Evolutionary conservation across 2,888 invertebrate genomes (phyloP).

Genomic region (Brachyopa scutellaris): DNA sequence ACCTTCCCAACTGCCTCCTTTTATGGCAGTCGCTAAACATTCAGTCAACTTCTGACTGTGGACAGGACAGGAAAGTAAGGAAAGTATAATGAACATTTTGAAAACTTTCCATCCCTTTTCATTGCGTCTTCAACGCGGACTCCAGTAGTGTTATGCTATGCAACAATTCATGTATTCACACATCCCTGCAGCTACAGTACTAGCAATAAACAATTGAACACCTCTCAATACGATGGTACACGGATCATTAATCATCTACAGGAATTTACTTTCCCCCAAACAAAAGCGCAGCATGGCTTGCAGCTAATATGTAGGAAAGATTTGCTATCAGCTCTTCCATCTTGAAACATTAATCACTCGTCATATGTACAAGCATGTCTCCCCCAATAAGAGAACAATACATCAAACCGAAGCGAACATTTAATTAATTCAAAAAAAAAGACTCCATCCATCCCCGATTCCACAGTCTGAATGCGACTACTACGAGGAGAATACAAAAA

Average conservation of each 20-base stretch:
- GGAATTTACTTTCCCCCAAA: constrained; percentile 30
- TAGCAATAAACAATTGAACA: constrained; percentile 45
- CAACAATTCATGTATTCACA: constrained; percentile 31
- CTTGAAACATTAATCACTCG: constrained; percentile 58
- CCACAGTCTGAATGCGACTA: too few relatives aligned
- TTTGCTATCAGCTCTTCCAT: constrained; percentile 8
- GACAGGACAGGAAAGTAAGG: too few relatives aligned
- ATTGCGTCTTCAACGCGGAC: not conserved
- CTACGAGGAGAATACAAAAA: too few relatives aligned
- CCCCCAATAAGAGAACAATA: constrained; percentile 36
- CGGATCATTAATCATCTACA: constrained; percentile 64
- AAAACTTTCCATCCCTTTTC: too few relatives aligned
- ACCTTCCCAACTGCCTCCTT: too few relatives aligned
- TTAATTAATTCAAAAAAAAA: constrained; percentile 51
- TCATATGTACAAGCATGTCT: constrained; percentile 42
- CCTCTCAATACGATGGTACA: constrained; percentile 32
- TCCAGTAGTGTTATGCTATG: not conserved
- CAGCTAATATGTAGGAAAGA: constrained; percentile 26
- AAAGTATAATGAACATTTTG: too few relatives aligned
- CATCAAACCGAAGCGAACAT: constrained; percentile 56
- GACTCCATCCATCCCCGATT: not conserved
- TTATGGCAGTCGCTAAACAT: too few relatives aligned
- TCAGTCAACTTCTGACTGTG: too few relatives aligned
- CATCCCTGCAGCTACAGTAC: constrained; percentile 4
- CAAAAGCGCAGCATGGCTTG: constrained; percentile 48